These are phyloP conservation scores for Cheiracanthium punctorium DNA, from an alignment of 2,888 invertebrate genomes.

Conservation along the genomic window DNA sequence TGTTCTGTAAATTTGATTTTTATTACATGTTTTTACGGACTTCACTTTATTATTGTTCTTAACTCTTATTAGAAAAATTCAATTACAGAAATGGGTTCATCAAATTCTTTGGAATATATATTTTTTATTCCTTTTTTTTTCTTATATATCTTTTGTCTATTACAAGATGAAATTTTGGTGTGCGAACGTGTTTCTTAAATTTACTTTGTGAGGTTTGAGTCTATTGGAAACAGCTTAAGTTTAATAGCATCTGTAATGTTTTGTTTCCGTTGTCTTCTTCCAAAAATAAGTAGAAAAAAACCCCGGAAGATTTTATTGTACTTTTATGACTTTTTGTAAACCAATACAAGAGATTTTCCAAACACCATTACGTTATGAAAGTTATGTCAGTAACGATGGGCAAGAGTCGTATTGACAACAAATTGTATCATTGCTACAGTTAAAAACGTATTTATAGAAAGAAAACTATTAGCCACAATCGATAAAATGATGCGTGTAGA, in stretches of 20 bases:
- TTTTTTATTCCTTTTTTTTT: conserved; percentile 32
- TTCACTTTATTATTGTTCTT: conserved; percentile 23
- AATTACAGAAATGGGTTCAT: conserved; percentile 68
- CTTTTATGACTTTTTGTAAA: neutral
- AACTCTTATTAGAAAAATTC: conserved; percentile 60
- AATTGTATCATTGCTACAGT: neutral
- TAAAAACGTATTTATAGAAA: no score
- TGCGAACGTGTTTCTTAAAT: conserved; percentile 61
- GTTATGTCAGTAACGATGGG: neutral
- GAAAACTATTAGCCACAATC: no score
- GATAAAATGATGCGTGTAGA: no score
- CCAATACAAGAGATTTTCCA: neutral
- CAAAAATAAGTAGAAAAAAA: no score
- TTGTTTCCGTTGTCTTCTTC: neutral
- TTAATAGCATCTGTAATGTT: conserved; percentile 37
- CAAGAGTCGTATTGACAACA: neutral
- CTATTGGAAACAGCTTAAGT: conserved; percentile 61
- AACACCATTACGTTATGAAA: neutral
- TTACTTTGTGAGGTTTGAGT: conserved; percentile 47
- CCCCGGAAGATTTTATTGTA: neutral
- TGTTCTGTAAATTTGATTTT: conserved; percentile 69
- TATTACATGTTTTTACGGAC: conserved; percentile 64
- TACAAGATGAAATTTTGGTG: conserved; percentile 57
- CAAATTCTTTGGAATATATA: conserved; percentile 63
- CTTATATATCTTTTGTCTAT: conserved; percentile 55